Evolutionary conservation across 2,113 vertebrate species (phyloP).

Genomic region (Nyctibius bracteatus): DNA sequence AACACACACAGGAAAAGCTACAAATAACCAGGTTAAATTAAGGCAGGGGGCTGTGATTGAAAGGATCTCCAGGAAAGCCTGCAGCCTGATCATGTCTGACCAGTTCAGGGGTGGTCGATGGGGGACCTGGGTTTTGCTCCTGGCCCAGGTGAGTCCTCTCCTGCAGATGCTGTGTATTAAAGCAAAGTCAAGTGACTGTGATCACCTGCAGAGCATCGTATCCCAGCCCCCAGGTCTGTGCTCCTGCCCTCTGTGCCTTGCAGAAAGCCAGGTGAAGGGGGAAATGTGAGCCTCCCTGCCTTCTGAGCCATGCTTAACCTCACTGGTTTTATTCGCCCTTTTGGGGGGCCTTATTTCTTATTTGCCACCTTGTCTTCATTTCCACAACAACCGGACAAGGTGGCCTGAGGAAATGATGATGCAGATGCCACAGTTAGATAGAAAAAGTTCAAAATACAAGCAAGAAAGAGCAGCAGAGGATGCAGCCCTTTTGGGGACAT

Average conservation of each 20-base stretch:
- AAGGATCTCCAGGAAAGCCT: not conserved
- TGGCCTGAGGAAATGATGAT: not conserved
- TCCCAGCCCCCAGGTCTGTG: not conserved
- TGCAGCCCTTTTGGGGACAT: not conserved
- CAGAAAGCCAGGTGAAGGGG: not conserved
- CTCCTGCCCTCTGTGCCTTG: not conserved
- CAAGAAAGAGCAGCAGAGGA: not conserved
- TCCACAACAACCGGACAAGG: not conserved
- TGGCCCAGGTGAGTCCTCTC: not conserved
- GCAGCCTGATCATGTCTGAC: not conserved
- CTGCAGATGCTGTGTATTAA: not conserved
- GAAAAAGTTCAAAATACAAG: not conserved
- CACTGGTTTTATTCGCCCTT: not conserved
- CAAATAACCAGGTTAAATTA: conserved; percentile 53
- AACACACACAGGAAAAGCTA: conserved; percentile 51
- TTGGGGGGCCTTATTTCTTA: not conserved
- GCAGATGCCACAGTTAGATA: not conserved
- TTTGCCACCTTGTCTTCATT: not conserved
- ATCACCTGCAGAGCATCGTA: not conserved
- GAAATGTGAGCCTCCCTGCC: not conserved
- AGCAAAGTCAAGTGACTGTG: not conserved
- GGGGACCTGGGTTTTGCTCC: not conserved
- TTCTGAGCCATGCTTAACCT: not conserved
- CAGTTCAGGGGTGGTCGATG: not conserved
- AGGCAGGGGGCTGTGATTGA: conserved; percentile 1